Evolutionary conservation across 2,888 invertebrate species (phyloP).

Genomic region (Melanophora roralis): DNA sequence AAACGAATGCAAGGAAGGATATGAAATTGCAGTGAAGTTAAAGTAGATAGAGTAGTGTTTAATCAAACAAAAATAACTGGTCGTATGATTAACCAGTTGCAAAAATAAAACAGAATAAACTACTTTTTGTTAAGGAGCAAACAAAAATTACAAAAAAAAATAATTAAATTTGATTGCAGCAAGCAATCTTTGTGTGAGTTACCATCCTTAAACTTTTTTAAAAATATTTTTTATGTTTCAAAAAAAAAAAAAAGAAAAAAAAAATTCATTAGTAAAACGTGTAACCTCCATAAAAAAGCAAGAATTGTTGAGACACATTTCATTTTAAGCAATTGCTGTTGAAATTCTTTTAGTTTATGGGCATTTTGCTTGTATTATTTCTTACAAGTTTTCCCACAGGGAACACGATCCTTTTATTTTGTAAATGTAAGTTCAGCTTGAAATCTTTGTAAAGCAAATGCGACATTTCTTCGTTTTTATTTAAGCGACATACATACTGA

Average conservation of each 20-base stretch:
- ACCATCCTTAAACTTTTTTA: not conserved
- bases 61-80: not conserved
- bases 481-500: no score
- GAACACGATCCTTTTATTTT: constrained; percentile 31
- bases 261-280: no score
- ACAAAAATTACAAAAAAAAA: not conserved
- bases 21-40: not conserved
- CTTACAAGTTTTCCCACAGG: constrained; percentile 52
- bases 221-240: no score
- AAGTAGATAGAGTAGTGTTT: not conserved
- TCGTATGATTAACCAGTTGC: not conserved
- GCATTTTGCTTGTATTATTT: constrained; percentile 49
- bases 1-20: not conserved
- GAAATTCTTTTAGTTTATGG: constrained; percentile 18
- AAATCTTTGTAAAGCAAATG: no score
- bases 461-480: not conserved
- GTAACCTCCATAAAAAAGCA: not conserved
- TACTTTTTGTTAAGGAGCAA: no score
- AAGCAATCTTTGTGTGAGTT: not conserved
- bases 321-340: constrained; percentile 31
- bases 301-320: not conserved
- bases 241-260: no score
- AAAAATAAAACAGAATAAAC: no score
- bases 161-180: no score
- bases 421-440: not conserved